Conservation (phyloP, 2,888 invertebrate genomes). For the Julus scandinavius region DNA sequence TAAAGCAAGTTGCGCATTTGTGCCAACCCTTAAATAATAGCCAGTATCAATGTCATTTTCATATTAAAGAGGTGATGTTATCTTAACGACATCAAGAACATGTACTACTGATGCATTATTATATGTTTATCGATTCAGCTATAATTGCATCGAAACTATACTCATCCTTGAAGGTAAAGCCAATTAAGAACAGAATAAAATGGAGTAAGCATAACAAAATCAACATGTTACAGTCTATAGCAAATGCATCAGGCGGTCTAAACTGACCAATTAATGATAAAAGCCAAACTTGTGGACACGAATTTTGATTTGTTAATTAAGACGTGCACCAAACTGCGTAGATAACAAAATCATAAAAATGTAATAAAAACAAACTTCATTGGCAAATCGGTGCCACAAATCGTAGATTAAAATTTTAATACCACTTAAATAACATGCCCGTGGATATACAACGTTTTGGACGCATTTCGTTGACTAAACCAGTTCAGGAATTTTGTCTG, state of each 20-base stretch:
- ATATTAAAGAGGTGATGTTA: neutral
- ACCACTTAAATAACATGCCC: conserved; percentile 31
- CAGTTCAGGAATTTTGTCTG: conserved; percentile 39
- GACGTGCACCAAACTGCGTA: conserved; percentile 28
- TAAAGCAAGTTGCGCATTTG: neutral
- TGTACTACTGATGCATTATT: neutral
- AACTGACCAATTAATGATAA: neutral
- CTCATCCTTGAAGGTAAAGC: neutral
- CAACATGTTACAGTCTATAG: neutral
- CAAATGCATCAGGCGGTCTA: neutral
- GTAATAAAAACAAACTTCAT: conserved; percentile 13
- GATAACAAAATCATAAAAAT: conserved; percentile 38
- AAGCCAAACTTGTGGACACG: neutral
- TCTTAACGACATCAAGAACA: neutral
- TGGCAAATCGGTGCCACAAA: conserved; percentile 43
- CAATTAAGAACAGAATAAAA: neutral
- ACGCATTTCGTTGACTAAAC: neutral
- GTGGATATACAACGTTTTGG: neutral
- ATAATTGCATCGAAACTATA: neutral
- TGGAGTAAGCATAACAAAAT: neutral
- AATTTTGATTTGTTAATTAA: conserved; percentile 36
- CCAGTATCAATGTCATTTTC: neutral
- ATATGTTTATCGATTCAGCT: neutral
- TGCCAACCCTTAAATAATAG: neutral
- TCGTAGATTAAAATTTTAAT: conserved; percentile 43